phyloP scores from a whole-genome alignment of 2,888 invertebrate species.

The Heliconius sara region DNA sequence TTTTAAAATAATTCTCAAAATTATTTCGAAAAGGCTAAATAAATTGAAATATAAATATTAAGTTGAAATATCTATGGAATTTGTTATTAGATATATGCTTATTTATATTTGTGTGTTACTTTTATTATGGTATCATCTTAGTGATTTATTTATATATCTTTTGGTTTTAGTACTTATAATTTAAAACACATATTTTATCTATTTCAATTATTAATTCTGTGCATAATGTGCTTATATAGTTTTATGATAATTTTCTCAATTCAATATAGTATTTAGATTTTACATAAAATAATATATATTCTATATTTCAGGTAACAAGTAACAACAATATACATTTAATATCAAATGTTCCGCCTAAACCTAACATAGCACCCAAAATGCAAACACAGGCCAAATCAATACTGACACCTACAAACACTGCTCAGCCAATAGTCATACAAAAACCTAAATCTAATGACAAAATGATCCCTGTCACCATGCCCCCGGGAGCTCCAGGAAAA shows the following conservation, averaged over 20 bases:
- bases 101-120: not conserved
- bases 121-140: not conserved
- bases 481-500: conserved; percentile 70
- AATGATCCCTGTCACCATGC: conserved; percentile 79
- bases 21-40: too few relatives aligned
- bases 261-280: not conserved
- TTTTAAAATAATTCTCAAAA: not conserved
- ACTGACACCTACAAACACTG: conserved; percentile 69
- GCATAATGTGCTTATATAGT: not conserved
- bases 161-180: not conserved
- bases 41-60: too few relatives aligned
- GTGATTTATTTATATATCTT: not conserved
- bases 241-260: not conserved
- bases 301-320: conserved; percentile 71
- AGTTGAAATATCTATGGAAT: not conserved
- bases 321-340: conserved; percentile 76
- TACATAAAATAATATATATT: not conserved
- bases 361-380: conserved; percentile 75
- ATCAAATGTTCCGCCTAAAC: conserved; percentile 73
- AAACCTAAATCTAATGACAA: conserved; percentile 80
- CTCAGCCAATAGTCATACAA: conserved; percentile 84
- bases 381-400: conserved; percentile 68
- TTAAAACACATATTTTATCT: not conserved
- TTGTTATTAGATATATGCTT: not conserved
- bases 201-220: not conserved